Evolutionary conservation across 2,888 invertebrate species (phyloP), one percentile per base, ranked within the genome.

Genomic region (Syritta pipiens): DNA sequence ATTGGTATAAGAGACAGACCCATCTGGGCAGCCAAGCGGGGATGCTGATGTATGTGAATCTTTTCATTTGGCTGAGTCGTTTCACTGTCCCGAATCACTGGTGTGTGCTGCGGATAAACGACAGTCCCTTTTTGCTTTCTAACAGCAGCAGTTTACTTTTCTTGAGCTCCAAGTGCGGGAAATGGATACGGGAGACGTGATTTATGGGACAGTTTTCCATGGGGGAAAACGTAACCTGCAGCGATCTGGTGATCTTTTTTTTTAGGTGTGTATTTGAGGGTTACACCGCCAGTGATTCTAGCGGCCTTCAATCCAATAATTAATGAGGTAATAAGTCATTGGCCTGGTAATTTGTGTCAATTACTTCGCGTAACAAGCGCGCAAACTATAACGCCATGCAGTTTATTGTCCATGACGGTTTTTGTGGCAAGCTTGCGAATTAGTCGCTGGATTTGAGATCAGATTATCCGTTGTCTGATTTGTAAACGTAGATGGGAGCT

Each of bases 91-190:
- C 55, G 57, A 76, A 76, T 76, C 35, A 24, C 24, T 3, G 26
- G 19, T 24, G 6, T 55, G 30, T 60, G 9, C n/a, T 32, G 37
- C 17, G 28, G 14, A 7, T 46, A 53, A 35, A 67, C 48, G 55
- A 62, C 69, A 62, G 62, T 76, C 75, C 75, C 75, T 76, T 76
- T 76, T 76, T 69, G 69, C 55, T 75, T 62, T 75, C 69, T 49
- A 44, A 48, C 35, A 55, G 55, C 5, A 22, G 30, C 24, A 60
- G 53, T 28, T 55, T 42, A 62, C 60, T 55, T 75, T 68, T 53
- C 5, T 42, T 42, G 37, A n/a, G n/a, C n/a, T 14, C 37, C 37
- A 9, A 17, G 48, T 14, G 17, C 30, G 22, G 40, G 14, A 55
- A 40, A 49, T 28, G 35, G 55, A 72, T 57, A 40, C 10, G 48